Percentiles rank a stretch among this genome's conserved stretches.
phyloP scores from a whole-genome alignment of 2,888 invertebrate species.

The Ashinkailepas kermadecensis region DNA sequence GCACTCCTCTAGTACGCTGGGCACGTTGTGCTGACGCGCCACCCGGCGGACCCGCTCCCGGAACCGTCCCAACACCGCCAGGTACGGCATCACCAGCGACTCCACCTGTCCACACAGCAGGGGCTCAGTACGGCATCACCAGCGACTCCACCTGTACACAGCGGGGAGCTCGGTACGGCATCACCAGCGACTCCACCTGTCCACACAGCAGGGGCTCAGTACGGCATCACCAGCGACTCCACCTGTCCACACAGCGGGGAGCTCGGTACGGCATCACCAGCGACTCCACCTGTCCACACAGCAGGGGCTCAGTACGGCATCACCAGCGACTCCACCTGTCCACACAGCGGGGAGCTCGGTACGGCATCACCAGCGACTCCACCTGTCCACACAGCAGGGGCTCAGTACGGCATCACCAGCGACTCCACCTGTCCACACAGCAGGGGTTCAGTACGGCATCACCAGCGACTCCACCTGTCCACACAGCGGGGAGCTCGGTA shows the following conservation, averaged over 20 bases:
- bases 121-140: too few species aligned
- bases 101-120: constrained; percentile 8
- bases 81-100: constrained; percentile 68
- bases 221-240: too few species aligned
- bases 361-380: constrained; percentile 9
- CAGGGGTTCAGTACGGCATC: neutral
- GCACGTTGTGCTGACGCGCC: constrained; percentile 57
- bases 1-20: constrained; percentile 70
- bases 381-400: neutral
- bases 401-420: neutral
- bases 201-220: neutral
- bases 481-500: neutral
- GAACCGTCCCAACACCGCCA: constrained; percentile 76
- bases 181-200: too few species aligned
- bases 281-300: too few species aligned
- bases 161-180: neutral
- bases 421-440: too few species aligned
- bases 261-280: too few species aligned
- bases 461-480: constrained; percentile 3
- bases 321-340: neutral
- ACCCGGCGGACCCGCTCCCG: constrained; percentile 65
- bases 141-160: neutral
- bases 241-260: neutral
- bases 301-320: neutral
- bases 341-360: neutral